Conservation (phyloP, 2,797 vertebrate genomes). For the Semaprochilodus insignis region DNA sequence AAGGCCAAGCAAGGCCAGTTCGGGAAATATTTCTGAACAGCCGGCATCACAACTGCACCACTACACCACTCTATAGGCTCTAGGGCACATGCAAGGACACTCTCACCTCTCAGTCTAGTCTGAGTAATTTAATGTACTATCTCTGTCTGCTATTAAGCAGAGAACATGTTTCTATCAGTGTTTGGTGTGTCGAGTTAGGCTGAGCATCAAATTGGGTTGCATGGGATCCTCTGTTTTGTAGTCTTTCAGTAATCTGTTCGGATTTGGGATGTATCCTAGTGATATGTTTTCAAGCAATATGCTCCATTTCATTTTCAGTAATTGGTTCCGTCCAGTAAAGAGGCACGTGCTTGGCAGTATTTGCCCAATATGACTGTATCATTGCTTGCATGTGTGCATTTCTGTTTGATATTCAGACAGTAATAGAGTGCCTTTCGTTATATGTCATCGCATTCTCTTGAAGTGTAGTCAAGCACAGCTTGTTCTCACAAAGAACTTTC, state of each 20-base stretch:
- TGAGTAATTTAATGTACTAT: too few species aligned
- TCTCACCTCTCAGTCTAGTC: neutral
- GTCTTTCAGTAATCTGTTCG: neutral
- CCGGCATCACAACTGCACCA: neutral
- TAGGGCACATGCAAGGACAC: too few species aligned
- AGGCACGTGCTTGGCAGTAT: neutral
- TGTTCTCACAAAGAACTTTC: slow-evolving; percentile 42
- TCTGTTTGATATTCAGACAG: slow-evolving; percentile 2
- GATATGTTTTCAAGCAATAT: neutral
- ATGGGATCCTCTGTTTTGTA: neutral
- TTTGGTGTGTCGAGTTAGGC: too few species aligned
- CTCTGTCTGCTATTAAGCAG: too few species aligned
- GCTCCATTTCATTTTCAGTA: neutral
- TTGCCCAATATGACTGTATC: neutral
- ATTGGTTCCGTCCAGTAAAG: neutral
- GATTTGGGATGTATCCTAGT: neutral
- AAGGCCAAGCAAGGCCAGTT: neutral
- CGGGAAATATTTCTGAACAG: slow-evolving; percentile 18
- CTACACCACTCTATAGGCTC: neutral
- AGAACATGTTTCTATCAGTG: too few species aligned
- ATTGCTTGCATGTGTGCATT: neutral
- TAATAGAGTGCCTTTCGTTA: slow-evolving; percentile 34
- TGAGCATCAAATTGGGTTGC: neutral
- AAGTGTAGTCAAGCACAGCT: slow-evolving; percentile 19
- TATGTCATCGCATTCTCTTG: slow-evolving; percentile 32